A percentile compares a stretch with the other conserved stretches of the same genome.
These are phyloP conservation scores for Bothrops jararaca DNA, from an alignment of 2,113 vertebrate species.

Conservation along the genomic window DNA sequence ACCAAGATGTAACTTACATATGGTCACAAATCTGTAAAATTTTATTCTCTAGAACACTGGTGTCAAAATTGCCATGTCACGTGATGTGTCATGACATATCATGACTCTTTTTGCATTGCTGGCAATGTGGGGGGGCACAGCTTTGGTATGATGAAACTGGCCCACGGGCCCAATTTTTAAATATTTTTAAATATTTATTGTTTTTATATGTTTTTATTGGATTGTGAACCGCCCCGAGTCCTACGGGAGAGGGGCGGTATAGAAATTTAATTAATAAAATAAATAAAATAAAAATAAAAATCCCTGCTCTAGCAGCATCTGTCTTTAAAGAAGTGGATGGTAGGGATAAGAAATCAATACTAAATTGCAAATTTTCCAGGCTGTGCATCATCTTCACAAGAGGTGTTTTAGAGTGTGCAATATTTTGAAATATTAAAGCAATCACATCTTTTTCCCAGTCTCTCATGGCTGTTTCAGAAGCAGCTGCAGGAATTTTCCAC, in stretches of 20 bases:
- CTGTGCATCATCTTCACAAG: background rate
- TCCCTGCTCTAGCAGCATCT: conserved; percentile 10
- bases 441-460: background rate
- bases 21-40: conserved; percentile 26
- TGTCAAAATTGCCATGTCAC: too few species aligned
- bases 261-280: too few species aligned
- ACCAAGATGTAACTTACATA: conserved; percentile 26
- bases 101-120: too few species aligned
- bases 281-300: too few species aligned
- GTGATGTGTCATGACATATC: too few species aligned
- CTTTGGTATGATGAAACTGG: too few species aligned
- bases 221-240: too few species aligned
- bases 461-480: background rate
- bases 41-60: conserved; percentile 23
- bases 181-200: too few species aligned
- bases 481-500: background rate
- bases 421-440: background rate
- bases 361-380: conserved; percentile 47
- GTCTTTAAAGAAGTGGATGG: conserved; percentile 35
- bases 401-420: background rate
- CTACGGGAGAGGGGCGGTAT: too few species aligned
- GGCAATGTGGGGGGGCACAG: too few species aligned
- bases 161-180: too few species aligned
- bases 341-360: conserved; percentile 45
- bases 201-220: too few species aligned